These are phyloP conservation scores for Drosophila quadrilineata DNA, from an alignment of 1,140 invertebrate species.

Conservation along the genomic window DNA sequence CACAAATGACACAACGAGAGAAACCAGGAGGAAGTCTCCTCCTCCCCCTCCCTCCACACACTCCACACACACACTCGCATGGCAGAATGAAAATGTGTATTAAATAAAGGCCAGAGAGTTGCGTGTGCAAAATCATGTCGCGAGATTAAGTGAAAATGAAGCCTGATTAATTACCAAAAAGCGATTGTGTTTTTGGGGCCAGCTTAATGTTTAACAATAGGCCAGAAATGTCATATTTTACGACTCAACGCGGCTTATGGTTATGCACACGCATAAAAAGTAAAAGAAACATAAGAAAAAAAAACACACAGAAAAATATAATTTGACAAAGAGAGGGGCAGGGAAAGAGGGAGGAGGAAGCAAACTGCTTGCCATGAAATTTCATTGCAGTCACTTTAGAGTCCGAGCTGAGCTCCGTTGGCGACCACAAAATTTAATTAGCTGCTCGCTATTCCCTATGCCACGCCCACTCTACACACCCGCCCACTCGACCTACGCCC, in stretches of 20 bases:
- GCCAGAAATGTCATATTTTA: conserved; percentile 65
- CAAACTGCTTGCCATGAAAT: conserved; percentile 62
- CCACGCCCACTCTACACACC: neutral
- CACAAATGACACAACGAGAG: neutral
- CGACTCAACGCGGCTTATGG: conserved; percentile 38
- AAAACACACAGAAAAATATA: neutral
- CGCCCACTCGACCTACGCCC: neutral
- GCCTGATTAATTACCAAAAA: conserved; percentile 71
- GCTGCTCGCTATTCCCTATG: neutral
- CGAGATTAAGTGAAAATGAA: conserved; percentile 75
- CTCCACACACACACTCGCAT: conserved; percentile 5
- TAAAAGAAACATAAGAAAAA: conserved; percentile 6
- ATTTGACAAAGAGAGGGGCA: neutral
- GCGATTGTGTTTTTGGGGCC: conserved; percentile 20
- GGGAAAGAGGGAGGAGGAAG: neutral
- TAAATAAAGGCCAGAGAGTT: conserved; percentile 48
- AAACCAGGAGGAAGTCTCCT: no score
- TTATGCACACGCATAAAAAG: conserved; percentile 52
- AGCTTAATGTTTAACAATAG: conserved; percentile 48
- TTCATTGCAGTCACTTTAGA: conserved; percentile 45
- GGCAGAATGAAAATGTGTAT: conserved; percentile 21
- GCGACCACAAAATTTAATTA: conserved; percentile 57
- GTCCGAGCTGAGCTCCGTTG: conserved; percentile 2
- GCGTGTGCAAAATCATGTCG: conserved; percentile 63
- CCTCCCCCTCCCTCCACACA: no score